These are phyloP conservation scores for Tipula helvola DNA, from an alignment of 2,888 invertebrate genomes.

Conservation along the genomic window DNA sequence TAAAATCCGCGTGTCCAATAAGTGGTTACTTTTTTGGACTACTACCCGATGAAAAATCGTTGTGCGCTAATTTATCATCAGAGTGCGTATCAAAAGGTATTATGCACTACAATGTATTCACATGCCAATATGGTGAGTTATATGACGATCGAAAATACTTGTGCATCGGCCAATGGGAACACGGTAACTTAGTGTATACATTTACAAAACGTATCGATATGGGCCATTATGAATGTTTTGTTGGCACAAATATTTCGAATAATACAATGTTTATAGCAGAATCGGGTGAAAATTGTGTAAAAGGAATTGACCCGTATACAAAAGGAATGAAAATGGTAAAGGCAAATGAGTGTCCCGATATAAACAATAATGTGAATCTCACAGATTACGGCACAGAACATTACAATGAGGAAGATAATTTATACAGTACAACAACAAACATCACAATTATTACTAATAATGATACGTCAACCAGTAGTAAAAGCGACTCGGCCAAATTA, in stretches of 20 bases:
- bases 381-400: background rate
- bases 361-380: background rate
- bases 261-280: constrained; percentile 51
- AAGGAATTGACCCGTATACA: constrained; percentile 43
- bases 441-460: background rate
- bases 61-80: constrained; percentile 52
- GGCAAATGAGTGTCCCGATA: constrained; percentile 22
- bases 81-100: constrained; percentile 50
- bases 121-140: constrained; percentile 44
- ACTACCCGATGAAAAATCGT: constrained; percentile 44
- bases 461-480: background rate
- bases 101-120: constrained; percentile 53
- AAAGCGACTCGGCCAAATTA: background rate
- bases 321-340: constrained; percentile 50
- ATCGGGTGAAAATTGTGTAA: constrained; percentile 50
- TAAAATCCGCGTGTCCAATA: constrained; percentile 46
- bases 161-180: constrained; percentile 54
- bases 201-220: constrained; percentile 51
- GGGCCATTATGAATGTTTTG: constrained; percentile 50
- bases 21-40: constrained; percentile 51
- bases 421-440: background rate
- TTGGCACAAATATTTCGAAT: constrained; percentile 44
- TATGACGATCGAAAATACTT: constrained; percentile 53
- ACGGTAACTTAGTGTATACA: constrained; percentile 46
- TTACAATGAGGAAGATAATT: background rate